Evolutionary conservation across 2,797 vertebrate species (phyloP).

Genomic region (Phyllotis vaccarum): DNA sequence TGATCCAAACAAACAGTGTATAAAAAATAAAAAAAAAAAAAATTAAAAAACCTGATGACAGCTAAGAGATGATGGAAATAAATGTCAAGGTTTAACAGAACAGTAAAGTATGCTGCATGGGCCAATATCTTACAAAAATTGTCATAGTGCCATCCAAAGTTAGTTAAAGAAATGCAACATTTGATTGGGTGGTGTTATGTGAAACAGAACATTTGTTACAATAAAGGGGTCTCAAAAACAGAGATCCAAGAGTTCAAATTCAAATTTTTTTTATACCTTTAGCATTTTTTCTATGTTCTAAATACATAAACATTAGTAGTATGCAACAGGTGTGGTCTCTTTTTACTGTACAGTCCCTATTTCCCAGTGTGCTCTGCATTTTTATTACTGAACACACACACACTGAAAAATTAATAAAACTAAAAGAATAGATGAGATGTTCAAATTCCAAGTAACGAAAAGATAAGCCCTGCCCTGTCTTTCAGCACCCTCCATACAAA

Average conservation of each 20-base stretch:
- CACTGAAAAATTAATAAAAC: not conserved
- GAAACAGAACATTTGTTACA: not conserved
- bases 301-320: not conserved
- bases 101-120: not conserved
- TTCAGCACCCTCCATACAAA: not conserved
- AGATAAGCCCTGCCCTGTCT: not conserved
- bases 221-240: not conserved
- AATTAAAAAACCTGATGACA: conserved; percentile 8
- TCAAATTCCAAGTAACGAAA: not conserved
- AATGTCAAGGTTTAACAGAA: not conserved
- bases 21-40: too few relatives aligned
- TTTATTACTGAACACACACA: not conserved
- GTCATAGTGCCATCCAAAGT: not conserved
- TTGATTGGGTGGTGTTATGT: conserved; percentile 7
- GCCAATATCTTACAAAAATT: conserved; percentile 34
- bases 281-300: not conserved
- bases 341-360: not conserved
- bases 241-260: conserved; percentile 3
- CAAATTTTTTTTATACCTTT: not conserved
- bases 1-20: not conserved
- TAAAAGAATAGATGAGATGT: not conserved
- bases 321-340: too few relatives aligned
- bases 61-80: conserved; percentile 8
- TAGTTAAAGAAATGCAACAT: not conserved
- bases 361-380: not conserved